Base-by-base conservation (phyloP, 2,113 vertebrate species). In the Narcine bancroftii region DNA sequence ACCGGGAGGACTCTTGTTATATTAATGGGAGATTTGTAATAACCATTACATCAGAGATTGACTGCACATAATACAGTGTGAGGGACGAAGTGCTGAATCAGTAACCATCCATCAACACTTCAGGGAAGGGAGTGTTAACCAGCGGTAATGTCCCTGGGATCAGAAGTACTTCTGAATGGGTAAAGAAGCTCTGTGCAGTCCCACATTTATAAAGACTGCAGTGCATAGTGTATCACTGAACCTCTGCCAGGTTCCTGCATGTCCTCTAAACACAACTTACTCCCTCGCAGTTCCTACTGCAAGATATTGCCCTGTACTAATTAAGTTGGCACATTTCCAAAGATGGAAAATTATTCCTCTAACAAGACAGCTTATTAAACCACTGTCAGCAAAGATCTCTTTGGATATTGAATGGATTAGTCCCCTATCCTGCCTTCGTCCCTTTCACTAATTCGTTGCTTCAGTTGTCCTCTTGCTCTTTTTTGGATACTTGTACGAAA, bases 11-110 rank as follows among this genome's bases (percentile, higher is more conserved):
- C n/a, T 63, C 53, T 21, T 87, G 81, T 60, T 87, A 87, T 87
- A 87, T 87, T 87, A 87, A 87, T 87, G 56, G 79, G 79, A 83
- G 81, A 87, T 87, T 87, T 63, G 81, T 87, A 87, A 87, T 87
- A 91, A 91, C 39, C 89, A 71, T 69, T 91, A 71, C 65, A 91
- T 47, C 63, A 91, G 71, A 26, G 36, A 29, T 91, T 91, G 56
- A 91, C 87, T 91, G 63, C 39, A 69, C 89, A 69, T 66, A 42
- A 66, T 91, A 45, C 63, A 69, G 42, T 42, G 89, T 69, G 89
- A 91, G 17, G 89, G 13, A 71, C n/a, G 45, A 91, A 45, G 63
- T 91, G 63, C 89, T 91, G 89, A 69, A 47, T 91, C 89, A 91
- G 36, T 69, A 26, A 91, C 65, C 66, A 66, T 69, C 63, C 65